These are phyloP conservation scores for Gobio gobio DNA, from an alignment of 2,113 vertebrate species.

Conservation along the genomic window DNA sequence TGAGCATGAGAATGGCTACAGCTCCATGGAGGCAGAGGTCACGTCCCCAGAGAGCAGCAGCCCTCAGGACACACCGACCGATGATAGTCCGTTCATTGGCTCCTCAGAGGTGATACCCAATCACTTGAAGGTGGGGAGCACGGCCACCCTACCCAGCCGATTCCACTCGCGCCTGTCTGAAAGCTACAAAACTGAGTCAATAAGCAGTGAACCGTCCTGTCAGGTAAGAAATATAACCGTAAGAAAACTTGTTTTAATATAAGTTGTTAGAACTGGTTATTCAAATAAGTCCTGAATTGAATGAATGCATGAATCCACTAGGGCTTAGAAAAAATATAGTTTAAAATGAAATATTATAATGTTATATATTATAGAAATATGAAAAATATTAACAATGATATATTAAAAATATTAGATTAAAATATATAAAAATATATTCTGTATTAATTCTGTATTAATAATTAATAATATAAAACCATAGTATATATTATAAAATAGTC, in stretches of 20 bases:
- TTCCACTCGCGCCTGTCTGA: constrained; percentile 75
- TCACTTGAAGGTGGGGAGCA: constrained; percentile 53
- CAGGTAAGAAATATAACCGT: constrained; percentile 77
- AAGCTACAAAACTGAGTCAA: constrained; percentile 70
- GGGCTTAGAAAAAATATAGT: background rate
- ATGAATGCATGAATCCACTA: background rate
- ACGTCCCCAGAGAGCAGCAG: constrained; percentile 65
- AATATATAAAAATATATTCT: background rate
- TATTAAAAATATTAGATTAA: background rate
- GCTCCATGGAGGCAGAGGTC: constrained; percentile 71
- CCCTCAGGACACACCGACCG: constrained; percentile 39
- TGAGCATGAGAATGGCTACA: constrained; percentile 52
- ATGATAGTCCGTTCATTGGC: constrained; percentile 58
- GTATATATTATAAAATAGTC: background rate
- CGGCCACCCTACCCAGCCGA: constrained; percentile 63
- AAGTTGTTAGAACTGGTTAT: background rate
- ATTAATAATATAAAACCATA: background rate
- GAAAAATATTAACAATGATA: no score
- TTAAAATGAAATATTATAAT: no score
- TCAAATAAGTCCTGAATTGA: background rate
- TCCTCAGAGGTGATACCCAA: constrained; percentile 48
- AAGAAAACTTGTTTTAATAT: background rate
- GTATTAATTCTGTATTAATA: no score
- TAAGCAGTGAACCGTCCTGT: constrained; percentile 72
- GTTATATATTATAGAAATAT: no score